These are phyloP conservation scores for Chamaedrilus cognettii DNA, from an alignment of 2,888 invertebrate species.

Conservation along the genomic window DNA sequence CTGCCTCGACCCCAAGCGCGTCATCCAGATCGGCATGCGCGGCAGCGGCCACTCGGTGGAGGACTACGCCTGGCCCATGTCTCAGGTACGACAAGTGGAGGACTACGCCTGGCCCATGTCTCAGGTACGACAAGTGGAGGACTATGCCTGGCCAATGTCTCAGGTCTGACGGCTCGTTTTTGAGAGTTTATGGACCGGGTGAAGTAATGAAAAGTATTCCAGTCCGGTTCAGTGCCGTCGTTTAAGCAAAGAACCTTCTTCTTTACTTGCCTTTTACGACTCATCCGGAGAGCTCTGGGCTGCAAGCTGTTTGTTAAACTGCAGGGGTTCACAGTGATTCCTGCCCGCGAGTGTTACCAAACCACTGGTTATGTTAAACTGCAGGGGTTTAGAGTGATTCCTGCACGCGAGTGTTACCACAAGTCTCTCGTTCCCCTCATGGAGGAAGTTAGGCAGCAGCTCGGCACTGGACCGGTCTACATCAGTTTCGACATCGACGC, in stretches of 20 bases:
- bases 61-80: conserved; percentile 36
- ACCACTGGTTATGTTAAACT: no score
- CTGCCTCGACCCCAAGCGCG: conserved; percentile 50
- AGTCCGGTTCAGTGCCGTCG: no score
- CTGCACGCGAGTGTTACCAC: conserved; percentile 56
- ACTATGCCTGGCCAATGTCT: no score
- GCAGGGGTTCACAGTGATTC: conserved; percentile 57
- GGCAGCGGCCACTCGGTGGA: conserved; percentile 46
- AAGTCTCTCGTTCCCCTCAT: conserved; percentile 56
- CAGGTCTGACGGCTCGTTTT: no score
- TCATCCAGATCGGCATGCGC: conserved; percentile 58
- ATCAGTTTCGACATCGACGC: conserved; percentile 59
- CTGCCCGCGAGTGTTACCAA: conserved; percentile 56
- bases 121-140: no score
- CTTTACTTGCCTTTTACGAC: no score
- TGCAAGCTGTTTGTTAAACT: no score
- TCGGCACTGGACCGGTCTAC: conserved; percentile 56
- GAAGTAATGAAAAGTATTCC: no score
- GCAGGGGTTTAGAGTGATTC: conserved; percentile 57
- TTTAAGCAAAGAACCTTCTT: no score
- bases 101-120: conserved; percentile 37
- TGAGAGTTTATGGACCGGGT: no score
- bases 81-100: conserved; percentile 26
- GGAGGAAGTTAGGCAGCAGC: conserved; percentile 50
- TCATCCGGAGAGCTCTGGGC: no score